A percentile compares a stretch with the other conserved stretches of the same genome.
These are phyloP conservation scores for Apamea monoglypha DNA, from an alignment of 2,888 invertebrate species.

Conservation along the genomic window DNA sequence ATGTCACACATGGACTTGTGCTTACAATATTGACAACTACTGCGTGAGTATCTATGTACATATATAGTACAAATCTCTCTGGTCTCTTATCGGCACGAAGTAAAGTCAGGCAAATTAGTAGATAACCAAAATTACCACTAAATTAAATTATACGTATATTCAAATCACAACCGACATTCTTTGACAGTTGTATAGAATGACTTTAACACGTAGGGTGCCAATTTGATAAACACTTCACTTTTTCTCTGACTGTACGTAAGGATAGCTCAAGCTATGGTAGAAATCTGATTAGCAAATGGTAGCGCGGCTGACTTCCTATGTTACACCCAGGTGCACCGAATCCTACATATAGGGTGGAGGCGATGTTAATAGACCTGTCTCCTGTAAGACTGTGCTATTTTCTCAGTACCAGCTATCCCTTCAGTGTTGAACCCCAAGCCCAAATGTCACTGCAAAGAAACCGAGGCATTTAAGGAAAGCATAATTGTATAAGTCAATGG, in stretches of 20 bases:
- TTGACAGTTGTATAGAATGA: no score
- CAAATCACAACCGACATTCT: no score
- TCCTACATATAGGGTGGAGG: background rate
- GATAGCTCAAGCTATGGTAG: background rate
- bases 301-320: background rate
- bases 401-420: background rate
- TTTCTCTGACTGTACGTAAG: no score
- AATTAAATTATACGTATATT: no score
- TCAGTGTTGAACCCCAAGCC: background rate
- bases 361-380: background rate
- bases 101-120: no score
- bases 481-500: background rate
- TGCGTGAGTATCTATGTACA: background rate
- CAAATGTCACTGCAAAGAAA: background rate
- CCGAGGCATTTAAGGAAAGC: no score
- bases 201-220: no score
- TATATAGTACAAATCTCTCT: background rate
- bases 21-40: conserved; percentile 9
- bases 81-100: background rate
- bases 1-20: background rate
- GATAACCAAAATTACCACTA: no score
- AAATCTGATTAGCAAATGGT: background rate
- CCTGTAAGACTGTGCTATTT: background rate
- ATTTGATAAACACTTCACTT: no score
- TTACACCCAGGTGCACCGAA: background rate